Percentiles rank a stretch among this genome's conserved stretches.
Evolutionary conservation across 2,113 vertebrate genomes (phyloP).

Genomic region (Lipotes vexillifer): DNA sequence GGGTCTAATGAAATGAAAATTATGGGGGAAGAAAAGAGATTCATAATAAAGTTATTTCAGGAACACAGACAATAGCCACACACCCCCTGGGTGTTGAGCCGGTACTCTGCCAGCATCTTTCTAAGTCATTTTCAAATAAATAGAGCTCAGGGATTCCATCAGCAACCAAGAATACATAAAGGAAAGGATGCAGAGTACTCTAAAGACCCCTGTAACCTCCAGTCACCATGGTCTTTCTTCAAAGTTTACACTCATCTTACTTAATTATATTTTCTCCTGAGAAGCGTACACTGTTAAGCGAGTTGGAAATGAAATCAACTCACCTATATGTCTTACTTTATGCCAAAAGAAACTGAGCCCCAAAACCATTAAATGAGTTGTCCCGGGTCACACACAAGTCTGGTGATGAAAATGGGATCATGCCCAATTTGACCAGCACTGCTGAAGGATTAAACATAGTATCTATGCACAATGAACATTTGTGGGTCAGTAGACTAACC

Average conservation of each 20-base stretch:
- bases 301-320: not conserved
- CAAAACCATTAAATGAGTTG: not conserved
- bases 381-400: not conserved
- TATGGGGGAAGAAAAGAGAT: not conserved
- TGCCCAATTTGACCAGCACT: not conserved
- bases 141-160: not conserved
- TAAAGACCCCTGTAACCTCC: not conserved
- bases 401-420: not conserved
- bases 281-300: not conserved
- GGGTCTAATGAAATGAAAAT: conserved; percentile 1
- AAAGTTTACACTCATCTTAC: not conserved
- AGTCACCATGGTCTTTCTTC: not conserved
- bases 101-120: not conserved
- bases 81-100: not conserved
- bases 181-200: not conserved
- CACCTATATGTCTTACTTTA: not conserved
- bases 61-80: not conserved
- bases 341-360: not conserved
- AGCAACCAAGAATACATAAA: not conserved
- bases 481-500: not conserved
- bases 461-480: not conserved
- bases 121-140: not conserved
- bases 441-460: not conserved
- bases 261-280: not conserved
- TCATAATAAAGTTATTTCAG: not conserved